phyloP scores from a whole-genome alignment of 2,888 invertebrate species.

The Yponomeuta evonymella region DNA sequence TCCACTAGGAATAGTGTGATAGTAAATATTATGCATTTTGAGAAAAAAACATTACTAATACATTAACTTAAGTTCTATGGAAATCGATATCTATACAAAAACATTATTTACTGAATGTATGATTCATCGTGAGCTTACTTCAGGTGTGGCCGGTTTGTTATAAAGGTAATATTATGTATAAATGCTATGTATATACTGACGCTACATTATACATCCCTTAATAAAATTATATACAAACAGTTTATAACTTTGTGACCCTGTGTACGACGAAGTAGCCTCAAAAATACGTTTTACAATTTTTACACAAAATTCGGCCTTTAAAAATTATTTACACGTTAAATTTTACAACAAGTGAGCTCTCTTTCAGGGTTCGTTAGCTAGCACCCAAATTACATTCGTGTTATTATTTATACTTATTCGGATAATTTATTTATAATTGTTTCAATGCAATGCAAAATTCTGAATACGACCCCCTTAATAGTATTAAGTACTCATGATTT shows the following conservation, averaged over 20 bases:
- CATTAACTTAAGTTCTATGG: constrained; percentile 17
- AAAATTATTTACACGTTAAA: constrained; percentile 33
- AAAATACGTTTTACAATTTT: constrained; percentile 38
- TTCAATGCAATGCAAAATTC: neutral
- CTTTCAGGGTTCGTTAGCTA: constrained; percentile 57
- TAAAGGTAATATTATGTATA: constrained; percentile 36
- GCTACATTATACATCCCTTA: constrained; percentile 38
- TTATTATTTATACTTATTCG: neutral
- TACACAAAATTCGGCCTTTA: constrained; percentile 46
- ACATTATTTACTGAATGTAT: constrained; percentile 32
- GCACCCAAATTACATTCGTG: constrained; percentile 42
- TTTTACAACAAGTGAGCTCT: constrained; percentile 30
- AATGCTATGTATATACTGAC: constrained; percentile 48
- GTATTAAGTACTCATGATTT: neutral
- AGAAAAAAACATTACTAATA: constrained; percentile 15
- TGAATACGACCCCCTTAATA: neutral
- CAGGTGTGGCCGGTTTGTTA: constrained; percentile 56
- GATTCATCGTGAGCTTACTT: constrained; percentile 63
- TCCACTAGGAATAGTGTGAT: neutral
- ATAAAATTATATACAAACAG: constrained; percentile 44
- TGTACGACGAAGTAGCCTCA: constrained; percentile 58
- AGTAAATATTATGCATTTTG: constrained; percentile 16
- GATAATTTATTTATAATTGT: neutral
- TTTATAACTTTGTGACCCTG: constrained; percentile 65
- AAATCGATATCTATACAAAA: constrained; percentile 23